Evolutionary conservation across 2,113 vertebrate species (phyloP).

Genomic region (Hyla sarda): DNA sequence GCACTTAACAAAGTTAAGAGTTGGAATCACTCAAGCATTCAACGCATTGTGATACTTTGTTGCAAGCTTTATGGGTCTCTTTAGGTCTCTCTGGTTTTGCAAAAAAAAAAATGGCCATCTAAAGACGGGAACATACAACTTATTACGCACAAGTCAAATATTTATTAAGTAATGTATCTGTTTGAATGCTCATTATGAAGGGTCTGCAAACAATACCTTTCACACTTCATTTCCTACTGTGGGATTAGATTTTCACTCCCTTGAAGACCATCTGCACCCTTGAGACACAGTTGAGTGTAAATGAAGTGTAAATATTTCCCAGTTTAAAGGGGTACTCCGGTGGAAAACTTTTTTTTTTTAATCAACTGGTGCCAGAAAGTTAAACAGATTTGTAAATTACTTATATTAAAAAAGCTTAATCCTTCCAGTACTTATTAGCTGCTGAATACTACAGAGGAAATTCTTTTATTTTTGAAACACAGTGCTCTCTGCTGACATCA

Average conservation of each 20-base stretch:
- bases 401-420: too few species aligned
- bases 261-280: neutral
- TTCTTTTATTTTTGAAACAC: too few species aligned
- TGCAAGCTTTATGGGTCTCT: conserved; percentile 5
- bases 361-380: too few species aligned
- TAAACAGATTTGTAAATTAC: too few species aligned
- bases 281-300: neutral
- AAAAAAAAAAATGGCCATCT: neutral
- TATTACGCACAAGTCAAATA: neutral
- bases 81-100: neutral
- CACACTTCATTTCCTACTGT: conserved; percentile 5
- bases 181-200: neutral
- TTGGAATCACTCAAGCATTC: conserved; percentile 13
- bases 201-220: neutral
- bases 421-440: too few species aligned
- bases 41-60: conserved; percentile 13
- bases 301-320: neutral
- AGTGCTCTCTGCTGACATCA: too few species aligned
- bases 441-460: too few species aligned
- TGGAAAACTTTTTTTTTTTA: too few species aligned
- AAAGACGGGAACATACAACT: neutral
- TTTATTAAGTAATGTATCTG: neutral
- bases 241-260: neutral
- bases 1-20: conserved; percentile 9
- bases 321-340: too few species aligned